Conservation (phyloP, 1,140 invertebrate genomes). For the Ceratina australensis region DNA sequence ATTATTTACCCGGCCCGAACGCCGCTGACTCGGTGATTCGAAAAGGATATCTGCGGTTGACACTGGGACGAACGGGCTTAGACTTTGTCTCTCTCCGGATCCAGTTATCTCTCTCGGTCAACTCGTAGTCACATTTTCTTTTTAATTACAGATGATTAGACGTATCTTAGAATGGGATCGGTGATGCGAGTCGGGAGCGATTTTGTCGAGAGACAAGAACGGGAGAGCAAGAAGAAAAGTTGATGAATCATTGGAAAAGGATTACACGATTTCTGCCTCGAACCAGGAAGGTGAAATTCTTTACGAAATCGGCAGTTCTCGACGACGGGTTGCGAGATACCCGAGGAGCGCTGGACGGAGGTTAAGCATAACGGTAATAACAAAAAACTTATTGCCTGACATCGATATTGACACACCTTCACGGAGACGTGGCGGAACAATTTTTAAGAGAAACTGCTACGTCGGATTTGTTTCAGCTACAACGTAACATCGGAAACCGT, state of each 20-base stretch:
- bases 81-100: no score
- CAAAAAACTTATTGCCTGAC: constrained; percentile 32
- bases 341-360: constrained; percentile 20
- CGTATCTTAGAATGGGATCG: not conserved
- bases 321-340: constrained; percentile 51
- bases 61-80: no score
- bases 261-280: constrained; percentile 20
- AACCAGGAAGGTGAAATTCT: constrained; percentile 45
- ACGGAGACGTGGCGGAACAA: not conserved
- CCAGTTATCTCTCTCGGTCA: no score
- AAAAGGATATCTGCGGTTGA: no score
- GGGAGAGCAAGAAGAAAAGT: not conserved
- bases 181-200: not conserved
- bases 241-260: constrained; percentile 15
- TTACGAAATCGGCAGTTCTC: constrained; percentile 41
- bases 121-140: no score
- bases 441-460: not conserved
- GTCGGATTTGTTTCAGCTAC: not conserved
- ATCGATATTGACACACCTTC: constrained; percentile 13
- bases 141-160: not conserved
- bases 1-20: no score
- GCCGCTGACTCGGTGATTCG: no score
- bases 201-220: not conserved
- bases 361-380: not conserved
- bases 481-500: no score